Evolutionary conservation across 2,113 vertebrate species (phyloP).

Genomic region (Grammomys surdaster): DNA sequence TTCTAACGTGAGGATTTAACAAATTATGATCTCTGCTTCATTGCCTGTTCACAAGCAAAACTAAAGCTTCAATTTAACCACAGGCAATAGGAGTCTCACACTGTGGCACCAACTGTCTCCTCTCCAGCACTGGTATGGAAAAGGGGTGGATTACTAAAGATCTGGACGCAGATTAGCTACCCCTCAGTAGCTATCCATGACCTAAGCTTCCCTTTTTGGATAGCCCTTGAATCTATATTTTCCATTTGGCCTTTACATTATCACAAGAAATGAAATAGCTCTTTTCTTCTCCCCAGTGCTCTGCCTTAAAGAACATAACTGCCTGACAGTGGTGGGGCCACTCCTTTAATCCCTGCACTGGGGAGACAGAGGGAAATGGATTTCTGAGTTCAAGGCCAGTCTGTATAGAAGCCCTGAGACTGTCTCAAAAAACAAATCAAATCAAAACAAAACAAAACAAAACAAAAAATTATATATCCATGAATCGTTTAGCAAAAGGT

Average conservation of each 20-base stretch:
- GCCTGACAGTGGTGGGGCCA: not conserved
- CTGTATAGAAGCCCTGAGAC: not conserved
- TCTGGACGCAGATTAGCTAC: not conserved
- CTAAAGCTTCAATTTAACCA: constrained; percentile 22
- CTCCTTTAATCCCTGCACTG: not conserved
- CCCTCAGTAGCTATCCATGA: not conserved
- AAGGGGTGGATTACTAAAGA: not conserved
- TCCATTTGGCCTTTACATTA: not conserved
- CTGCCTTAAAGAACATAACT: not conserved
- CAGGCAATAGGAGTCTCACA: constrained; percentile 44
- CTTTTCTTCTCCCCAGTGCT: not conserved
- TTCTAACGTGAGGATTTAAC: constrained; percentile 53
- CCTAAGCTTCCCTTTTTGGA: not conserved
- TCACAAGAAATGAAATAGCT: not conserved
- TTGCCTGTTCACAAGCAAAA: constrained; percentile 35
- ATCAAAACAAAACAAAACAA: not conserved
- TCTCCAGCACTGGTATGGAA: not conserved
- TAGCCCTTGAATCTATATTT: not conserved
- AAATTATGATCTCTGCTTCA: not conserved
- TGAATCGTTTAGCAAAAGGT: not conserved
- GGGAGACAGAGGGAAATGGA: not conserved
- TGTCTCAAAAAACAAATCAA: not conserved
- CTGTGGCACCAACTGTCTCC: not conserved
- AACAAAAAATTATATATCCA: not conserved
- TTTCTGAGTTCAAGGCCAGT: not conserved